Evolutionary conservation across 2,888 invertebrate genomes (phyloP).

Genomic region (Andrena haemorrhoa): DNA sequence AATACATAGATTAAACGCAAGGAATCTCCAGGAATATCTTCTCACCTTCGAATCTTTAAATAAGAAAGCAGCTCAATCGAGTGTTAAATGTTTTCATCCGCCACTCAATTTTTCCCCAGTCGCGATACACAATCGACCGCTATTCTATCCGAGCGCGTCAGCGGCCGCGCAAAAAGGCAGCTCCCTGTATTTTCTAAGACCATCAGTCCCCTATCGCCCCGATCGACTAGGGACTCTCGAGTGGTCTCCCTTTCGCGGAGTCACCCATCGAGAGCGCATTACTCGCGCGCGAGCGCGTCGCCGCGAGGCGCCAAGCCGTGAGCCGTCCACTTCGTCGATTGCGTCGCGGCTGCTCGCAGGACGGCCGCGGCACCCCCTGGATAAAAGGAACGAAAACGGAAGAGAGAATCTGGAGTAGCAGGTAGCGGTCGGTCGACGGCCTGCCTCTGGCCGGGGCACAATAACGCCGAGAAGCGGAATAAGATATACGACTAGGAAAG

Average conservation of each 20-base stretch:
- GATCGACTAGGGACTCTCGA: conserved; percentile 10
- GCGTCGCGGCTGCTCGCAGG: conserved; percentile 1
- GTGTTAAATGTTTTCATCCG: conserved; percentile 37
- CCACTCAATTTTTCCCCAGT: conserved; percentile 24
- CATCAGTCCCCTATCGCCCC: not conserved
- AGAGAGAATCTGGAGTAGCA: conserved; percentile 78
- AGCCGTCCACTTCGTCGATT: conserved; percentile 49
- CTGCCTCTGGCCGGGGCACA: conserved; percentile 61
- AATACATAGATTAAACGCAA: too few species aligned
- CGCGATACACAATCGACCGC: not conserved
- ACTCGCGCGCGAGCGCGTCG: conserved; percentile 21
- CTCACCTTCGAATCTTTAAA: too few species aligned
- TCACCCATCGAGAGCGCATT: conserved; percentile 35
- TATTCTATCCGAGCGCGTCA: not conserved
- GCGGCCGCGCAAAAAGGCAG: conserved; percentile 3
- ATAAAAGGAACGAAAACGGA: conserved; percentile 66
- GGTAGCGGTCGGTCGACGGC: conserved; percentile 78
- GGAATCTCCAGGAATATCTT: too few species aligned
- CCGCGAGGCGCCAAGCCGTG: conserved; percentile 47
- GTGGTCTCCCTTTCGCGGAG: conserved; percentile 11
- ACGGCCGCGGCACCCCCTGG: conserved; percentile 4
- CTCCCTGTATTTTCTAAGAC: conserved; percentile 6
- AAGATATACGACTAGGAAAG: conserved; percentile 78
- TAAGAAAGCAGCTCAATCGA: too few species aligned
- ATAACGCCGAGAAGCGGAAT: conserved; percentile 72